Evolutionary conservation across 2,888 invertebrate genomes (phyloP).

Genomic region (Diploptera punctata): DNA sequence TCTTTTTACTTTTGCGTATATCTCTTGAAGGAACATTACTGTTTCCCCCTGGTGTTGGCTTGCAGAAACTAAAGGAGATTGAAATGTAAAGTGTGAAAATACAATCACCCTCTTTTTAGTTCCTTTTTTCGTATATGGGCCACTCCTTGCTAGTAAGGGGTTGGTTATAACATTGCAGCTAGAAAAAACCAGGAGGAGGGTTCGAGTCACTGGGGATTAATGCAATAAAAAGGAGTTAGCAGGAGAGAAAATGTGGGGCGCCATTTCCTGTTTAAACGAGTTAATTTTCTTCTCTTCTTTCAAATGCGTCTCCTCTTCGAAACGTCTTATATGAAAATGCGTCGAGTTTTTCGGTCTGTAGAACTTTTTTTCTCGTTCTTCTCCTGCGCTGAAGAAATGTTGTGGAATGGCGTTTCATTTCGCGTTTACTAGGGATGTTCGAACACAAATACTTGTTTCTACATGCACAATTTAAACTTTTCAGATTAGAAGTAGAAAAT

Average conservation of each 20-base stretch:
- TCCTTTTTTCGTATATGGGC: not conserved
- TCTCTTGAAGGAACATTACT: not conserved
- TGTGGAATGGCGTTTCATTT: no score
- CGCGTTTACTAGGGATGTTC: no score
- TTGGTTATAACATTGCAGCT: conserved; percentile 10
- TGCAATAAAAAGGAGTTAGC: conserved; percentile 19
- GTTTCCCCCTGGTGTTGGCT: conserved; percentile 8
- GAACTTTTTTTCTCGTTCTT: no score
- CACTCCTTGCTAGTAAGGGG: not conserved
- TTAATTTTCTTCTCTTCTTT: conserved; percentile 22
- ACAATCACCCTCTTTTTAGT: conserved; percentile 10
- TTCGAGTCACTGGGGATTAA: conserved; percentile 20
- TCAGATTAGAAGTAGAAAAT: no score
- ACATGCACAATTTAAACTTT: no score
- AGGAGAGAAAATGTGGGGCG: conserved; percentile 3
- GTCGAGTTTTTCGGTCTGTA: no score
- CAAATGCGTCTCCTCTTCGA: not conserved
- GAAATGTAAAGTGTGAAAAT: conserved; percentile 28
- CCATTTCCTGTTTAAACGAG: conserved; percentile 26
- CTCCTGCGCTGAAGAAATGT: no score
- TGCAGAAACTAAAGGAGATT: conserved; percentile 16
- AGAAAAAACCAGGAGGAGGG: not conserved
- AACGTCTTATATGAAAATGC: not conserved
- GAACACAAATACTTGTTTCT: no score
- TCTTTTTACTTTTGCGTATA: not conserved